Base-by-base conservation (phyloP, 2,888 invertebrate species). In the Cheilosia pagana region DNA sequence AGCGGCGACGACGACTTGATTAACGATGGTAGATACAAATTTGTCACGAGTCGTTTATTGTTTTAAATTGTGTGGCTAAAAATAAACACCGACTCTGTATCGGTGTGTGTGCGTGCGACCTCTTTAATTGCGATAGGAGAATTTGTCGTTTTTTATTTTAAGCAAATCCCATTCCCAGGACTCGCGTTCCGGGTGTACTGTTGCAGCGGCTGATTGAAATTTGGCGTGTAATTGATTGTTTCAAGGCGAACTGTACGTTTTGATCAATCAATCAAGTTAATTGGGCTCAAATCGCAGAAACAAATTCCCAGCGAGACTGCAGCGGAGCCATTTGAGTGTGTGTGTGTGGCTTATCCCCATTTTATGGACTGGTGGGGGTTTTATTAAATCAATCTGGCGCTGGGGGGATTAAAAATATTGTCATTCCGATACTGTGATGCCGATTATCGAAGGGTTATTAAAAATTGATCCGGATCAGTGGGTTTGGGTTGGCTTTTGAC, bases 1-100 rank as follows among this genome's bases (percentile, higher is more conserved):
- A 31, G 35, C 52, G 59, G 28, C 28, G 28, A 6, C 28, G 28
- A 48, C 41, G 59, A 53, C 68, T 74, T 85, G 85, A 85, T 85
- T 85, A 85, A 85, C 75, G 85, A 71, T 81, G 71, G 65, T 62
- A 85, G 85, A 85, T 85, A 85, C 50, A 81, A 85, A 85, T 85
- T 85, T 85, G 85, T 85, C 85, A 85, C 76, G 85, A 85, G 75
- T 76, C 81, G 85, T 85, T 85, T 81, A 85, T 85, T 85, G 79
- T 76, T 71, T 81, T 72, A 75, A 85, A 85, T 78, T 85, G 81
- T 67, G 71, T 71, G 35, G 71, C 71, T 76, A 83, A 83, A 74
- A 78, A 74, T 67, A 78, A 70, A 78, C 55, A 45, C 60, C 14
- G 14, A 50, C 5, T 2, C n/a, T 10, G 62, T 35, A 12, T 19